Percentiles rank a stretch among this genome's conserved stretches.
phyloP scores from a whole-genome alignment of 2,797 vertebrate genomes.

The Pantherophis alleghaniensis region DNA sequence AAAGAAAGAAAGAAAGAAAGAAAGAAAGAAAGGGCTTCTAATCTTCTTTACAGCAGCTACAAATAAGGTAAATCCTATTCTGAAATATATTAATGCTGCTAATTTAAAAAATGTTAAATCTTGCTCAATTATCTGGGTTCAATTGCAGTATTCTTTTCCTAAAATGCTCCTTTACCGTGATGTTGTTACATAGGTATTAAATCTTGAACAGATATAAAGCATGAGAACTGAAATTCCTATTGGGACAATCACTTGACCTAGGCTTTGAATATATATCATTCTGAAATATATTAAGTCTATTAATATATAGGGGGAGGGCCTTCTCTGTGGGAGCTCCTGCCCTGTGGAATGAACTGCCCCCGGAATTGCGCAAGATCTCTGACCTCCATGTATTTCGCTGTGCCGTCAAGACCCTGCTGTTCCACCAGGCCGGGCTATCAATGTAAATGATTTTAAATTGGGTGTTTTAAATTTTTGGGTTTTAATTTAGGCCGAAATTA shows the following conservation, averaged over 20 bases:
- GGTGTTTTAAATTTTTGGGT: no score
- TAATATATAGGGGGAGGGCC: no score
- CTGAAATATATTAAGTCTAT: constrained; percentile 33
- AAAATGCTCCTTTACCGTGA: background rate
- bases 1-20: background rate
- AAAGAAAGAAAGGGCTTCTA: background rate
- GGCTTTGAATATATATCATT: constrained; percentile 59
- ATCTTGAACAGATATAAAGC: constrained; percentile 45
- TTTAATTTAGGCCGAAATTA: no score
- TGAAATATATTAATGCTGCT: constrained; percentile 40
- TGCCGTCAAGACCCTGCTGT: no score
- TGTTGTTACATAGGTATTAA: constrained; percentile 16
- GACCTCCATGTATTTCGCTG: no score
- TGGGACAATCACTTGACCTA: constrained; percentile 48
- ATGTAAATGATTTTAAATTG: no score
- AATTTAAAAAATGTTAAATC: constrained; percentile 47
- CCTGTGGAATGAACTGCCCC: no score
- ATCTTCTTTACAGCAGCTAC: background rate
- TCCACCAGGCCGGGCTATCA: no score
- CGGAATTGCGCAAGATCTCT: no score
- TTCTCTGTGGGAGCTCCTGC: no score
- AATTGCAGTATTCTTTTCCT: constrained; percentile 42
- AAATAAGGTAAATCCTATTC: constrained; percentile 30
- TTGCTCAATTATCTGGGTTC: constrained; percentile 19
- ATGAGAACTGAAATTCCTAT: constrained; percentile 40